These are phyloP conservation scores for Luscinia megarhynchos DNA, from an alignment of 2,797 vertebrate species.

Conservation along the genomic window DNA sequence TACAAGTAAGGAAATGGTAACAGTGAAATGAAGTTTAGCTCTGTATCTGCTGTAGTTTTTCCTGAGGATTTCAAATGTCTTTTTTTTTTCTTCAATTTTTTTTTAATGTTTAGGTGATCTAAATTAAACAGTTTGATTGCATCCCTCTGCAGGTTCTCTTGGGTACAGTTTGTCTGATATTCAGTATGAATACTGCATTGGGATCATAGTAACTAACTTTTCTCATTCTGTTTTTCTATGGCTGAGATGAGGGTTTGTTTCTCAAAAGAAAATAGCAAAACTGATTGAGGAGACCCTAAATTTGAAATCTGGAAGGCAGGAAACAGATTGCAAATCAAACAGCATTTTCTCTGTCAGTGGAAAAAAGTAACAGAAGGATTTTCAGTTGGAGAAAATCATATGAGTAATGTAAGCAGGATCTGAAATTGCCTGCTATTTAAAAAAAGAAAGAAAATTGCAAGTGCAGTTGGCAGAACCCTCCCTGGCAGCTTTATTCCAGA, in stretches of 20 bases:
- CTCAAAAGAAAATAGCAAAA: neutral
- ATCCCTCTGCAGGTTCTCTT: neutral
- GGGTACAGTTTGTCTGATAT: neutral
- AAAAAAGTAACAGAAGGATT: constrained; percentile 37
- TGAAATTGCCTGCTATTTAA: constrained; percentile 43
- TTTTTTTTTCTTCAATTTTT: neutral
- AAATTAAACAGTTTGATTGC: neutral
- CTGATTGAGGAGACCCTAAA: neutral
- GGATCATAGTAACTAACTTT: neutral
- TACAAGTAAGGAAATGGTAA: neutral
- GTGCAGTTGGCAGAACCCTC: neutral
- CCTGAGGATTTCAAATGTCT: neutral
- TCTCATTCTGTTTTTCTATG: neutral
- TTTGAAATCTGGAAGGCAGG: neutral
- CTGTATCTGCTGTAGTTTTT: neutral
- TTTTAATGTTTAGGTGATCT: neutral
- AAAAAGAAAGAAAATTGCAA: constrained; percentile 11
- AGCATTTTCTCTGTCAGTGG: constrained; percentile 27
- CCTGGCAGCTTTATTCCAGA: neutral
- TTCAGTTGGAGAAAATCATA: constrained; percentile 48
- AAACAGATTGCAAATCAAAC: constrained; percentile 42
- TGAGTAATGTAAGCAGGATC: constrained; percentile 39
- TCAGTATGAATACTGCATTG: fast-evolving
- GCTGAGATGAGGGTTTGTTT: neutral
- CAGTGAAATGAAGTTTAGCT: neutral